Percentiles rank a stretch among this genome's conserved stretches.
Conservation (phyloP, 2,113 vertebrate genomes). For the Leucosticte australis region DNA sequence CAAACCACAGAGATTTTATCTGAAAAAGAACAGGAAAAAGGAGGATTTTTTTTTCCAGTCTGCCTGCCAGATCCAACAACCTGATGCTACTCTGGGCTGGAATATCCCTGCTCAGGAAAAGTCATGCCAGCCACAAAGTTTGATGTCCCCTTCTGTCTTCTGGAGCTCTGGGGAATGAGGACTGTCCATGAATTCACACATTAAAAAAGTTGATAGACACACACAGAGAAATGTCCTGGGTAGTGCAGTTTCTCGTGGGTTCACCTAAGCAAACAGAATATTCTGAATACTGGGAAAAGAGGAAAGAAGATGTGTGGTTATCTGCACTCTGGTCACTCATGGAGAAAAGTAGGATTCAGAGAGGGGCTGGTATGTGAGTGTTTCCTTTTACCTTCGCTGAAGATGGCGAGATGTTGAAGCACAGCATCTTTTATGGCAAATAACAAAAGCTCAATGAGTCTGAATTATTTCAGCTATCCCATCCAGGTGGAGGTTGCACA, state of each 20-base stretch:
- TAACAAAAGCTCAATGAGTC: neutral
- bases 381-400: neutral
- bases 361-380: neutral
- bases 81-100: neutral
- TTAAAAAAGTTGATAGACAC: neutral
- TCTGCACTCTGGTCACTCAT: neutral
- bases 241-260: fast-evolving
- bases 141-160: neutral
- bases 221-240: neutral
- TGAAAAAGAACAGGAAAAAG: neutral
- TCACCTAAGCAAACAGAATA: neutral
- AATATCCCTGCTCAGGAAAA: neutral
- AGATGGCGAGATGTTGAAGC: neutral
- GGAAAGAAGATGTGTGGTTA: neutral
- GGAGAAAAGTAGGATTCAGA: neutral
- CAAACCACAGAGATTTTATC: neutral
- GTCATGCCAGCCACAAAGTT: neutral
- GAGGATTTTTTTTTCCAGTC: neutral
- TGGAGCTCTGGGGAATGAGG: neutral
- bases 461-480: neutral
- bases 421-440: neutral
- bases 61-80: neutral
- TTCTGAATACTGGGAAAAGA: neutral
- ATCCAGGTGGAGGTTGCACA: neutral
- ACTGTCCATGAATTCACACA: neutral